Evolutionary conservation across 1,140 invertebrate genomes (phyloP).

Genomic region (Paralvinella palmiformis): DNA sequence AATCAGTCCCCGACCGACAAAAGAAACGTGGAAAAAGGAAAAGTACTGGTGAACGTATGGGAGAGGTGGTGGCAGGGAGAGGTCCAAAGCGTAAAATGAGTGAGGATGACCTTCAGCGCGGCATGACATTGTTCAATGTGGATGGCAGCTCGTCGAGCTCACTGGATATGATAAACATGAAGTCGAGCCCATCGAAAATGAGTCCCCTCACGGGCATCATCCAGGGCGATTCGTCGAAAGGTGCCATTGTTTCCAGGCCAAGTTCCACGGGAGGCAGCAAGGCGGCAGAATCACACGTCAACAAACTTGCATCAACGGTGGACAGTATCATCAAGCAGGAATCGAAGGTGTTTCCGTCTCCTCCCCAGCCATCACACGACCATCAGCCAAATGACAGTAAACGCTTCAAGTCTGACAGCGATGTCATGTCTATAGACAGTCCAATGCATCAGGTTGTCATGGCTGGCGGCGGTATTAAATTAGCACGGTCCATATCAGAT

Average conservation of each 20-base stretch:
- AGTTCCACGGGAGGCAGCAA: conserved; percentile 15
- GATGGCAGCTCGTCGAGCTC: background rate
- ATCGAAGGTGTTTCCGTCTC: conserved; percentile 17
- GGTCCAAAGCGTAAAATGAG: conserved; percentile 46
- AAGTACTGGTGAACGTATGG: conserved; percentile 18
- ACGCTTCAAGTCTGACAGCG: too few relatives aligned
- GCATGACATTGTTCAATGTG: background rate
- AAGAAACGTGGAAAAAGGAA: conserved; percentile 30
- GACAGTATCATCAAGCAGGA: conserved; percentile 39
- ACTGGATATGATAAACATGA: background rate
- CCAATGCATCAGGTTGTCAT: too few relatives aligned
- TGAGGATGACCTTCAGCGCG: conserved; percentile 30
- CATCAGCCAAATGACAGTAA: too few relatives aligned
- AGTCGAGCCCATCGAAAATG: background rate
- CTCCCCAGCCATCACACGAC: background rate
- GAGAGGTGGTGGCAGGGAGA: conserved; percentile 18
- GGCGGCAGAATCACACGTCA: conserved; percentile 33
- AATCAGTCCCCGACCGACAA: conserved; percentile 10
- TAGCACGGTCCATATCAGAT: too few relatives aligned
- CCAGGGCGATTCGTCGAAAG: too few relatives aligned
- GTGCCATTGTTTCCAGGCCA: conserved; percentile 6
- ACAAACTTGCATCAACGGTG: conserved; percentile 37
- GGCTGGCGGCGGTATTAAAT: too few relatives aligned
- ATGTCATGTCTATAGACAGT: too few relatives aligned
- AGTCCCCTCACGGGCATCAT: too few relatives aligned